Conservation (phyloP, 2,113 vertebrate genomes). For the Isichthys henryi region DNA sequence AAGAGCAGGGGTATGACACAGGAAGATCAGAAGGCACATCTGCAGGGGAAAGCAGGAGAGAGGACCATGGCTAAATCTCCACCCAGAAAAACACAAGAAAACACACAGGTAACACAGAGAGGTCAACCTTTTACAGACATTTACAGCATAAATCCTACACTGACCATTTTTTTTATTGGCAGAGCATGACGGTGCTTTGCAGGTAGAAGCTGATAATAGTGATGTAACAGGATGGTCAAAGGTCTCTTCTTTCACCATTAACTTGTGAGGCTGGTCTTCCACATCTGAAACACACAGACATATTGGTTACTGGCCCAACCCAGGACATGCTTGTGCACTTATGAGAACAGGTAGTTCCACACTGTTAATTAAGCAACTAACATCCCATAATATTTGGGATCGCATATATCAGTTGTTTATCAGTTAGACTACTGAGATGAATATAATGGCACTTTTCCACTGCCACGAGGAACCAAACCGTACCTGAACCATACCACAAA, state of each 20-base stretch:
- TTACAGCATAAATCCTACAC: neutral
- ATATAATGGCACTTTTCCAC: neutral
- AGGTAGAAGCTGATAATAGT: neutral
- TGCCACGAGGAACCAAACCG: neutral
- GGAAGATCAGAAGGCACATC: slow-evolving; percentile 19
- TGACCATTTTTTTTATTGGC: slow-evolving; percentile 19
- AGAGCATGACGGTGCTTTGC: neutral
- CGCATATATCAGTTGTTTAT: neutral
- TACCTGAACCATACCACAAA: neutral
- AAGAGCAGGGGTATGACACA: slow-evolving; percentile 23
- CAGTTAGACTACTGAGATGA: neutral
- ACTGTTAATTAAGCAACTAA: neutral
- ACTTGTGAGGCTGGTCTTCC: neutral
- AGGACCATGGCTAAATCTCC: neutral
- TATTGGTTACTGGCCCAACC: neutral
- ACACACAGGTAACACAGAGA: neutral
- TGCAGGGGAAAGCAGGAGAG: slow-evolving; percentile 12
- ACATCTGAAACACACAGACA: slow-evolving; percentile 1
- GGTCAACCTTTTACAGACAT: neutral
- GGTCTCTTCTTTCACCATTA: slow-evolving; percentile 19
- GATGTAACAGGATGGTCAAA: slow-evolving; percentile 11
- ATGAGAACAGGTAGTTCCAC: neutral
- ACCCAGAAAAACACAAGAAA: neutral
- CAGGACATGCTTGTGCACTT: neutral
- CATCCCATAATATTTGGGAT: neutral